Conservation (phyloP, 1,140 invertebrate genomes). For the Bursaphelenchus mucronatus region DNA sequence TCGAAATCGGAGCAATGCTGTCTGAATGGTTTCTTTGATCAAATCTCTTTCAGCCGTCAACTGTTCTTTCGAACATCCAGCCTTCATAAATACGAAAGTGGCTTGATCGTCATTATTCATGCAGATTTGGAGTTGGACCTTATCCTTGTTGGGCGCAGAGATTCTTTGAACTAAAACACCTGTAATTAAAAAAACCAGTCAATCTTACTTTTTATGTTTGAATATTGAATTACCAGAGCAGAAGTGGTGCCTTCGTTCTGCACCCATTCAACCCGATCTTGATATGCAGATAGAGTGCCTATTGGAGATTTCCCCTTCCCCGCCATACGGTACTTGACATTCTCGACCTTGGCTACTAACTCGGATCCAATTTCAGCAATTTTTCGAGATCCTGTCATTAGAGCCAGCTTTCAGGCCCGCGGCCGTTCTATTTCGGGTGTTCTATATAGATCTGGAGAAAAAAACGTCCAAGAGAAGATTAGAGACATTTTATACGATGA, state of each 20-base stretch:
- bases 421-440: too few relatives aligned
- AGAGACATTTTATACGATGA: too few relatives aligned
- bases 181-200: conserved; percentile 14
- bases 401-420: too few relatives aligned
- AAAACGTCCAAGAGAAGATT: too few relatives aligned
- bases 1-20: conserved; percentile 89
- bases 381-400: too few relatives aligned
- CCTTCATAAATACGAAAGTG: conserved; percentile 95
- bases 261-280: conserved; percentile 44
- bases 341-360: too few relatives aligned
- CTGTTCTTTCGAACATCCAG: conserved; percentile 71
- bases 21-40: conserved; percentile 85
- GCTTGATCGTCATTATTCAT: conserved; percentile 81
- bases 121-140: conserved; percentile 96
- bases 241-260: conserved; percentile 17
- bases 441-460: too few relatives aligned
- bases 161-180: conserved; percentile 82
- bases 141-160: conserved; percentile 92
- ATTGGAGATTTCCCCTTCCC: conserved; percentile 58
- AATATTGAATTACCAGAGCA: conserved; percentile 40
- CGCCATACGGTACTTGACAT: conserved; percentile 52
- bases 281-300: conserved; percentile 37
- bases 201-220: conserved; percentile 43
- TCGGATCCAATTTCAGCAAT: too few relatives aligned
- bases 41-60: conserved; percentile 84